These are phyloP conservation scores for Acronicta aceris DNA, from an alignment of 2,888 invertebrate species.

Conservation along the genomic window DNA sequence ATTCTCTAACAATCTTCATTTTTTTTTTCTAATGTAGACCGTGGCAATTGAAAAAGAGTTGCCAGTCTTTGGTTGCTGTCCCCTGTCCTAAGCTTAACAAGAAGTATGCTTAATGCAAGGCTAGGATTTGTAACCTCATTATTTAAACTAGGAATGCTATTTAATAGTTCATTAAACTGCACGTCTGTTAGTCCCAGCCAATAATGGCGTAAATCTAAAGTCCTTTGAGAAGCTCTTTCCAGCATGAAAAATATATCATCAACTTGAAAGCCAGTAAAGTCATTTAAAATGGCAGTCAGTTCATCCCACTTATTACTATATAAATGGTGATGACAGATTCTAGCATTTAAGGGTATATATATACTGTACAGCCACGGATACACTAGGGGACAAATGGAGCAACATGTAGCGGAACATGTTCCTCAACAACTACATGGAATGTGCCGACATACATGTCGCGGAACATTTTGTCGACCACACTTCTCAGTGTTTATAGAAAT, in stretches of 20 bases:
- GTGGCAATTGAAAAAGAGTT: conserved; percentile 7
- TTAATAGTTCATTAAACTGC: neutral
- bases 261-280: neutral
- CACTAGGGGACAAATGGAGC: too few relatives aligned
- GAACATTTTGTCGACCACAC: too few relatives aligned
- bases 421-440: too few relatives aligned
- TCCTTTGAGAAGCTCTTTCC: neutral
- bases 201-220: neutral
- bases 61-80: conserved; percentile 7
- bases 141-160: neutral
- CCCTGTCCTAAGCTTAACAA: conserved; percentile 10
- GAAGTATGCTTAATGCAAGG: neutral
- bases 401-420: too few relatives aligned
- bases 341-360: neutral
- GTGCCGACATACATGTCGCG: too few relatives aligned
- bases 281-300: neutral
- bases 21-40: conserved; percentile 3
- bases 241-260: neutral
- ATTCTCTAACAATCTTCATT: conserved; percentile 9
- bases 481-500: conserved; percentile 43
- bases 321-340: neutral
- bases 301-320: conserved; percentile 1
- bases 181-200: neutral
- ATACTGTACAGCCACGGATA: too few relatives aligned
- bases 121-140: neutral